Evolutionary conservation across 2,113 vertebrate genomes (phyloP).

Genomic region (Lophotis ruficrista): DNA sequence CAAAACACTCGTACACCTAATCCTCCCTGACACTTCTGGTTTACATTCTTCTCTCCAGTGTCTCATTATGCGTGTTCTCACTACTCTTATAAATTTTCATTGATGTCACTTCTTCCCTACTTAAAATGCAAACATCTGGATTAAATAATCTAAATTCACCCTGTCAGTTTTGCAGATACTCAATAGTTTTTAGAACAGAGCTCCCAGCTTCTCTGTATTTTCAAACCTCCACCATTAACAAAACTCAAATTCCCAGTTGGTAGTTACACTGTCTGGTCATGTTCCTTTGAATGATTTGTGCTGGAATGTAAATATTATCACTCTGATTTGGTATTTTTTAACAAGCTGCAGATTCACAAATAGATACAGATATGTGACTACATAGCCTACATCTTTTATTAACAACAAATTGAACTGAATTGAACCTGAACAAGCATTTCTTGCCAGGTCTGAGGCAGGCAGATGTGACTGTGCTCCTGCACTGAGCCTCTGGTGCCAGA

Average conservation of each 20-base stretch:
- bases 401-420: background rate
- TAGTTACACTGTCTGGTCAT: background rate
- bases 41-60: constrained; percentile 30
- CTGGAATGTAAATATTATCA: background rate
- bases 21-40: constrained; percentile 38
- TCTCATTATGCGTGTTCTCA: constrained; percentile 18
- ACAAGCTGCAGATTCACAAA: background rate
- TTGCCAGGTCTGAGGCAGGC: background rate
- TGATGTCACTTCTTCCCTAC: background rate
- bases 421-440: background rate
- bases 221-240: constrained; percentile 5
- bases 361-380: background rate
- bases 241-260: background rate
- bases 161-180: constrained; percentile 2
- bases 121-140: constrained; percentile 59
- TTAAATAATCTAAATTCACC: constrained; percentile 39
- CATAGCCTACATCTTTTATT: background rate
- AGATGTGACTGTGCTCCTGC: background rate
- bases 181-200: background rate
- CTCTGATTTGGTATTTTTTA: background rate
- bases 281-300: constrained; percentile 17
- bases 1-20: constrained; percentile 12
- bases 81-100: constrained; percentile 39
- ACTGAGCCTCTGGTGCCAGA: background rate
- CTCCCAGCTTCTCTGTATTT: background rate